A percentile compares a stretch with the other conserved stretches of the same genome.
phyloP scores from a whole-genome alignment of 2,113 vertebrate genomes.

The Coptodon bakossiorum region DNA sequence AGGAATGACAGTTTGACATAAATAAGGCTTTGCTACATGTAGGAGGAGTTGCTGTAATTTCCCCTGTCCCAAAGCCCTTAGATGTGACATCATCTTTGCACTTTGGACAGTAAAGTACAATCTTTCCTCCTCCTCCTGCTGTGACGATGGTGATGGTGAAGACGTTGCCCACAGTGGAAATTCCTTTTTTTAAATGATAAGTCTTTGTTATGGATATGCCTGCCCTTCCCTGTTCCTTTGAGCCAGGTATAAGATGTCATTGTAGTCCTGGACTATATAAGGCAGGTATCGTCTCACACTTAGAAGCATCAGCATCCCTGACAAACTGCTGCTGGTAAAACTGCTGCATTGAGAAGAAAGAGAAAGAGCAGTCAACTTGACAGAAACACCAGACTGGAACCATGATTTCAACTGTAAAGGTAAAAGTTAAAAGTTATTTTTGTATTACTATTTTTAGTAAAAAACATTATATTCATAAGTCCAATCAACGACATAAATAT shows the following conservation, averaged over 20 bases:
- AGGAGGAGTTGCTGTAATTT: slow-evolving; percentile 55
- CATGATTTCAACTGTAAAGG: slow-evolving; percentile 65
- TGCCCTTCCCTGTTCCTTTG: neutral
- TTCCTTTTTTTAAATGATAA: slow-evolving; percentile 1
- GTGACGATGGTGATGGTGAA: neutral
- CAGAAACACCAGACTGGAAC: neutral
- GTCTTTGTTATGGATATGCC: neutral
- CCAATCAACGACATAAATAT: neutral
- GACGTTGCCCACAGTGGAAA: neutral
- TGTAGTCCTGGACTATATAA: slow-evolving; percentile 53
- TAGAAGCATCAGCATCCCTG: slow-evolving; percentile 21
- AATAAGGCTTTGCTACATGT: neutral
- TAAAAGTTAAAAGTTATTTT: slow-evolving; percentile 7
- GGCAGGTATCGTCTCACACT: neutral
- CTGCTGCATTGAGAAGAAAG: neutral
- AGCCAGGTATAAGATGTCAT: neutral
- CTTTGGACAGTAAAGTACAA: neutral
- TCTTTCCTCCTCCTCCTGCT: neutral
- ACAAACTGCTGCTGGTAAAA: neutral
- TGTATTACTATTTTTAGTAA: neutral
- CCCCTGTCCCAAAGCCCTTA: neutral
- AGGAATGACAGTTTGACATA: slow-evolving; percentile 23
- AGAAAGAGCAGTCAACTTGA: neutral
- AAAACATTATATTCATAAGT: neutral
- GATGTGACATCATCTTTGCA: slow-evolving; percentile 16